Evolutionary conservation across 2,113 vertebrate genomes (phyloP).

Genomic region (Ranitomeya variabilis): DNA sequence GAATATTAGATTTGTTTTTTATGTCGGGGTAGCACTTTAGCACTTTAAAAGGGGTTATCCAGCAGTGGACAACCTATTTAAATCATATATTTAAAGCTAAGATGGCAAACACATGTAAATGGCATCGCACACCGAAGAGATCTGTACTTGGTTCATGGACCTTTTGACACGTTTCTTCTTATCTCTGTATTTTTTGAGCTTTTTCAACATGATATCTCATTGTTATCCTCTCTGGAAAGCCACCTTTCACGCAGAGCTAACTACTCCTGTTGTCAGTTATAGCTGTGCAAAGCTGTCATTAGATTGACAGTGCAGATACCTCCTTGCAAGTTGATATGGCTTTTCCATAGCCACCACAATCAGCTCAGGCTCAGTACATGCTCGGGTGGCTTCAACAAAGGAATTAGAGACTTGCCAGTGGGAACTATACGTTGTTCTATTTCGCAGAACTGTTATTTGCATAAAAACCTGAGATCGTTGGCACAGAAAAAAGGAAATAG

Average conservation of each 20-base stretch:
- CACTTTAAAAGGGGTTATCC: too few species aligned
- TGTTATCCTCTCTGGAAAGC: conserved; percentile 26
- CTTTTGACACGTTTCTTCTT: background rate
- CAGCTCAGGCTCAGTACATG: conserved; percentile 17
- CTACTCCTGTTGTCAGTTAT: conserved; percentile 42
- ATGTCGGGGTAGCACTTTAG: too few species aligned
- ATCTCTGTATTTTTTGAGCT: background rate
- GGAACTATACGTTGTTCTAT: background rate
- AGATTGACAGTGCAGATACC: conserved; percentile 27
- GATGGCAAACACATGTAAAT: background rate
- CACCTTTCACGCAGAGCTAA: conserved; percentile 2
- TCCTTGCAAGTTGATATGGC: background rate
- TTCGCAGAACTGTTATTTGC: conserved; percentile 13
- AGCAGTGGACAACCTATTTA: too few species aligned
- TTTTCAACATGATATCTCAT: background rate
- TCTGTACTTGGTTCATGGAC: background rate
- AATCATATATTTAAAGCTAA: background rate
- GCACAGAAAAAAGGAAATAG: background rate
- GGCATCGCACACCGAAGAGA: background rate
- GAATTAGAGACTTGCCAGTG: background rate
- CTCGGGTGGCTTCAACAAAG: conserved; percentile 13
- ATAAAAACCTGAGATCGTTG: background rate
- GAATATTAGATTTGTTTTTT: too few species aligned
- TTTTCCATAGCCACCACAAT: conserved; percentile 9
- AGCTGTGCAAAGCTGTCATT: conserved; percentile 49